Percentiles rank a stretch among this genome's conserved stretches.
These are phyloP conservation scores for Eumaeus atala DNA, from an alignment of 1,140 invertebrate genomes.

Conservation along the genomic window DNA sequence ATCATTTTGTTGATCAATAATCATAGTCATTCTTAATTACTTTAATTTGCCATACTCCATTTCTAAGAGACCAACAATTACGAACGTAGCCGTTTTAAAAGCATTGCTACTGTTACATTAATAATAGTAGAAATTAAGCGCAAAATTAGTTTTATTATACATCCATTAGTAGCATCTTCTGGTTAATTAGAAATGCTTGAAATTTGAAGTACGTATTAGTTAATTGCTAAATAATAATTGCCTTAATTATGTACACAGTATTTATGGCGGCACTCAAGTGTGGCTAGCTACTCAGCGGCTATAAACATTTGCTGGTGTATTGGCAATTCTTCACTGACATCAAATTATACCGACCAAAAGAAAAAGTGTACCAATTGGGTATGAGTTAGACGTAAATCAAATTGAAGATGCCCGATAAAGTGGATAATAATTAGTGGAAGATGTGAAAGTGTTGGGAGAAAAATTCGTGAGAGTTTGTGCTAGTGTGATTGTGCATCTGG, in stretches of 20 bases:
- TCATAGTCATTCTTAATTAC: too few relatives aligned
- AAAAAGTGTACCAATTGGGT: slow-evolving; percentile 68
- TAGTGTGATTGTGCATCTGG: slow-evolving; percentile 72
- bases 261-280: neutral
- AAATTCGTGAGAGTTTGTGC: slow-evolving; percentile 71
- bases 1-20: too few relatives aligned
- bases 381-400: slow-evolving; percentile 69
- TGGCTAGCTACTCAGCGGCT: neutral
- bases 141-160: too few relatives aligned
- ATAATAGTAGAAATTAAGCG: too few relatives aligned
- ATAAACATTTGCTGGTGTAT: slow-evolving; percentile 4
- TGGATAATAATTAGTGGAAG: slow-evolving; percentile 74
- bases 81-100: too few relatives aligned
- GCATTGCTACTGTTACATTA: too few relatives aligned
- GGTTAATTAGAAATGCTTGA: neutral
- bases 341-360: slow-evolving; percentile 54
- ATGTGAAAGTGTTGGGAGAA: slow-evolving; percentile 72
- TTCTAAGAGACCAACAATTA: too few relatives aligned
- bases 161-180: too few relatives aligned
- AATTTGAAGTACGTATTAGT: neutral
- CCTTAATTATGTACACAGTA: neutral
- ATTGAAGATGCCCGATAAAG: slow-evolving; percentile 74
- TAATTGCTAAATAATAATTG: slow-evolving; percentile 7
- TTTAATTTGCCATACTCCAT: neutral
- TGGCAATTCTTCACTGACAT: slow-evolving; percentile 7